Evolutionary conservation across 1,140 invertebrate genomes (phyloP).

Genomic region (Varroa destructor): DNA sequence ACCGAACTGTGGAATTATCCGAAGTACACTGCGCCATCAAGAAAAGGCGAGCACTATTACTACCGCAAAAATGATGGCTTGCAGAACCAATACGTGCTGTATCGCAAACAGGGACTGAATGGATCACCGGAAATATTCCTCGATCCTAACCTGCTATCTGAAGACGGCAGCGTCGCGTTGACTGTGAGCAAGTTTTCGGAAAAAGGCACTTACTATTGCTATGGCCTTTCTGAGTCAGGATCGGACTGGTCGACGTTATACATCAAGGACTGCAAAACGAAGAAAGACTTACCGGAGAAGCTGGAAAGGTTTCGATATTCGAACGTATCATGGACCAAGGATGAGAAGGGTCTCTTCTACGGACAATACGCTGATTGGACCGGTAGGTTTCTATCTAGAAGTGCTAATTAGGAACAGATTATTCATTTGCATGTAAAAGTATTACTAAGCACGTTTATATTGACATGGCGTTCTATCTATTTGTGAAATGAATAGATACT

Average conservation of each 20-base stretch:
- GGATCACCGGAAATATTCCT: conserved; percentile 73
- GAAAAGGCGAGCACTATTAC: conserved; percentile 72
- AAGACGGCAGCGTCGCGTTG: conserved; percentile 82
- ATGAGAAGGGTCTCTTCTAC: conserved; percentile 89
- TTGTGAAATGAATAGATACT: no score
- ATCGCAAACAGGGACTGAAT: conserved; percentile 68
- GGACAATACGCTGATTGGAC: conserved; percentile 40
- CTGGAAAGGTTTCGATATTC: conserved; percentile 84
- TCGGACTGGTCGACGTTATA: conserved; percentile 86
- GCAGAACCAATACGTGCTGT: conserved; percentile 90
- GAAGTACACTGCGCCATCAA: conserved; percentile 75
- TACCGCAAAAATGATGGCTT: conserved; percentile 88
- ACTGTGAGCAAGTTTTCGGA: conserved; percentile 67
- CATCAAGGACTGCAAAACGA: conserved; percentile 40
- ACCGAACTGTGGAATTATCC: conserved; percentile 90
- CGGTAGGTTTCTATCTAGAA: neutral
- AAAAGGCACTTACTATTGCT: conserved; percentile 76
- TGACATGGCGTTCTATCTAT: conserved; percentile 37
- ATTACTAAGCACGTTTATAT: conserved; percentile 13
- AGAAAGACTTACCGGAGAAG: conserved; percentile 71
- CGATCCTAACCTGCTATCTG: conserved; percentile 80
- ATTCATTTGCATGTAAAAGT: neutral
- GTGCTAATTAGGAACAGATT: conserved; percentile 43
- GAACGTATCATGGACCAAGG: conserved; percentile 79
- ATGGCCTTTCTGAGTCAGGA: conserved; percentile 75